Base-by-base conservation (phyloP, 2,888 invertebrate species). In the Eledone cirrhosa region DNA sequence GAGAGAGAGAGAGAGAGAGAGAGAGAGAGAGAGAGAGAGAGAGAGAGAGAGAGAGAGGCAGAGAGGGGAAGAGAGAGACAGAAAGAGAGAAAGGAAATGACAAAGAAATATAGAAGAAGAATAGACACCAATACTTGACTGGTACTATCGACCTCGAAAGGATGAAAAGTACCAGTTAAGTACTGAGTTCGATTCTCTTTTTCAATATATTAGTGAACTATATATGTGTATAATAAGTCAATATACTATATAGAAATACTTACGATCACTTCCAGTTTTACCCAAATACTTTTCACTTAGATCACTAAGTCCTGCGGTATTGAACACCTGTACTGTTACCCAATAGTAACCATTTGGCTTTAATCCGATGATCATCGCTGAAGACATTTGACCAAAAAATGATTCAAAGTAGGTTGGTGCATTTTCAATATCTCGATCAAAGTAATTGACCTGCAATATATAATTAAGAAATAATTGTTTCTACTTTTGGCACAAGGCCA, bases 291-390 rank as follows among this genome's bases (percentile, higher is more conserved):
- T 93, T 92, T 97, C 97, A 91, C 97, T 97, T 90, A 98, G 97
- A 0, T 97, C 96, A 4, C 98, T 98, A 91, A 97, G 97, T 2
- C 98, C 98, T 5, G 98, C 98, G 0, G 95, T 94, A 92, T 98
- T 98, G 88, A 96, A 98, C 0, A 96, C 97, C 96, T 98, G 97
- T 1, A 96, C 95, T 92, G 97, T 88, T 0, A 98, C 96, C 87
- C 93, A 95, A 91, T 99, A 99, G 89, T 97, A 95, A 0, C 95
- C 97, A 90, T 98, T 95, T 0, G 97, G 96, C 86, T 95, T 94
- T 77, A 99, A 92, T 84, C 98, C 98, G 16, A 98, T 97, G 87
- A 99, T 95, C 2, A 97, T 92, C 0, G 97, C 96, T 94, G 95
- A 95, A 78, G 95, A 69, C 48, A 75, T 48, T 19, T 75, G 75